These are phyloP conservation scores for Hypotaenidia okinawae DNA, from an alignment of 2,797 vertebrate species.

Conservation along the genomic window DNA sequence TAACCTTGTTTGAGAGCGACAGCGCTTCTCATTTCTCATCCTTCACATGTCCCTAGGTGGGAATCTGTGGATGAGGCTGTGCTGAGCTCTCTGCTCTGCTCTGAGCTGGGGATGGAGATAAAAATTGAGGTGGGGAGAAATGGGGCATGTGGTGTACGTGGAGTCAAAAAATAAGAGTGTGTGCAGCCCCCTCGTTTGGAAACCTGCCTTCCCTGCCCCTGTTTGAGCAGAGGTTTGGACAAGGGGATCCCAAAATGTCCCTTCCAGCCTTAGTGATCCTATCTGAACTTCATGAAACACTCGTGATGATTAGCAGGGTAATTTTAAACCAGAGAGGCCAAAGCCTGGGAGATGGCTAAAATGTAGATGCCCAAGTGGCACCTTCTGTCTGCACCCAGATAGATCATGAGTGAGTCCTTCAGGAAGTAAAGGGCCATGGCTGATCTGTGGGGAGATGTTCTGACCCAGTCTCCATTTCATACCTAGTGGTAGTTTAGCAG, in stretches of 20 bases:
- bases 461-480: neutral
- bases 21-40: neutral
- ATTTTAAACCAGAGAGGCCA: neutral
- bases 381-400: neutral
- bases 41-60: neutral
- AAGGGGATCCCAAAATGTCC: neutral
- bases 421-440: neutral
- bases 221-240: neutral
- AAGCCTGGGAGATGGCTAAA: neutral
- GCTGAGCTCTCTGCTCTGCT: neutral
- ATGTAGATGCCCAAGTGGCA: neutral
- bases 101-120: neutral
- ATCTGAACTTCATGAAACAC: neutral
- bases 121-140: neutral
- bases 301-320: neutral
- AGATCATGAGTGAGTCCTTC: neutral
- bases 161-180: neutral
- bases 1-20: neutral
- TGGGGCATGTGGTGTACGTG: accelerated
- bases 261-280: neutral
- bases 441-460: neutral
- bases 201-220: neutral
- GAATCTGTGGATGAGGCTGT: neutral
- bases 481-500: neutral
- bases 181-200: neutral